Base-by-base conservation (phyloP, 2,797 vertebrate genomes). In the Podargus strigoides region DNA sequence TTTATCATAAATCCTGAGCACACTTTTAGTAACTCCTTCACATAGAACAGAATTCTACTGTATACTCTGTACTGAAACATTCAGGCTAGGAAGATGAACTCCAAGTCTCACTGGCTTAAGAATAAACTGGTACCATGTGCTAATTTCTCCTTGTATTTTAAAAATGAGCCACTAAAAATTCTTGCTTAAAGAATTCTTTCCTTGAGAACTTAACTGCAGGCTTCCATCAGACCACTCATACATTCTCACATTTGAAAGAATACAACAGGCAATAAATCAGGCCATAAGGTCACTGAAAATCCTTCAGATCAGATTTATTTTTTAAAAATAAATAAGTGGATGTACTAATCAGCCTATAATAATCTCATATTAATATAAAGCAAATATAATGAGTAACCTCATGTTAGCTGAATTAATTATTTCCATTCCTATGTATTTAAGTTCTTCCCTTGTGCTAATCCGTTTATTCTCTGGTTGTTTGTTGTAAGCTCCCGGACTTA, bases 401-500 rank as follows among this genome's bases (percentile, higher is more conserved):
- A 52, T 11, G 4, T 46, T 87, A 95, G 59, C 66, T 73, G 78
- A 96, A 89, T 66, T 97, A 91, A 96, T 97, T 95, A 94, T 84
- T 97, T 63, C 41, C 88, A 94, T 94, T 96, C 67, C 56, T 69
- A 75, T 24, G 26, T 59, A 85, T 69, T 94, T 79, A 93, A 79
- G 27, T 50, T 68, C 49, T 94, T 91, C 68, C 68, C 63, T 96
- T 95, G 85, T 82, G 34, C 74, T 96, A 89, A 89, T 83, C 52
- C 62, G 12, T 96, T 96, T 83, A 77, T 93, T 96, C 97, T 96
- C 77, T 90, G 22, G 66, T 59, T 75, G 85, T 93, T 95, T 87
- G 91, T 94, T 94, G 53, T 80, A 92, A 94, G 85, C 84, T 97
- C 85, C 79, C 13, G 13, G 64, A 92, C 94, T 96, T 96, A 94